phyloP scores from a whole-genome alignment of 2,797 vertebrate species.

The Apogon hyalosoma region DNA sequence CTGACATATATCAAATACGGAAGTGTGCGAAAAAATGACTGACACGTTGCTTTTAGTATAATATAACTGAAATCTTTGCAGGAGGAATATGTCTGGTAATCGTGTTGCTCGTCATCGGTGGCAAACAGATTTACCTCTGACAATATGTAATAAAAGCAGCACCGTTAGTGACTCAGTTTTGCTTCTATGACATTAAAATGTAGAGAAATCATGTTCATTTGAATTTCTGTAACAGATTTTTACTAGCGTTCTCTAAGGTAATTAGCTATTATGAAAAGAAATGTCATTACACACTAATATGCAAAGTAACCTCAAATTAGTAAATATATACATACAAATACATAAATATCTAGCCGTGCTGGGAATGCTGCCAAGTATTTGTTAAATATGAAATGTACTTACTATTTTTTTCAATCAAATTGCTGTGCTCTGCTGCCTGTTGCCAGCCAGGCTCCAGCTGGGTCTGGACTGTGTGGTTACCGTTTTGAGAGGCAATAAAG shows the following conservation, averaged over 20 bases:
- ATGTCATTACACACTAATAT: neutral
- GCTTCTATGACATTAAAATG: neutral
- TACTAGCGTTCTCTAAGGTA: neutral
- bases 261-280: neutral
- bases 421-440: conserved; percentile 47
- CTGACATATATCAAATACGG: too few species aligned
- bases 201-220: neutral
- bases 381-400: conserved; percentile 50
- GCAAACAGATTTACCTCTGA: neutral
- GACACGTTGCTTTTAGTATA: too few species aligned
- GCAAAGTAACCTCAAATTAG: neutral
- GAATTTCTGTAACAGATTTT: neutral
- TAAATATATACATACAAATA: neutral
- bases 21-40: too few species aligned
- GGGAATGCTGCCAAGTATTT: neutral
- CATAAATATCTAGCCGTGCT: neutral
- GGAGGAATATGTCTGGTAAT: too few species aligned
- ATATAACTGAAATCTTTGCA: too few species aligned
- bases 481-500: conserved; percentile 73
- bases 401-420: conserved; percentile 56
- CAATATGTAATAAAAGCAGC: neutral
- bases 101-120: too few species aligned
- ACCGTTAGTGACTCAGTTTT: neutral
- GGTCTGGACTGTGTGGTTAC: conserved; percentile 57
- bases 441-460: conserved; percentile 55